These are phyloP conservation scores for Aleiodes leptofemur DNA, from an alignment of 2,888 invertebrate species.

Conservation along the genomic window DNA sequence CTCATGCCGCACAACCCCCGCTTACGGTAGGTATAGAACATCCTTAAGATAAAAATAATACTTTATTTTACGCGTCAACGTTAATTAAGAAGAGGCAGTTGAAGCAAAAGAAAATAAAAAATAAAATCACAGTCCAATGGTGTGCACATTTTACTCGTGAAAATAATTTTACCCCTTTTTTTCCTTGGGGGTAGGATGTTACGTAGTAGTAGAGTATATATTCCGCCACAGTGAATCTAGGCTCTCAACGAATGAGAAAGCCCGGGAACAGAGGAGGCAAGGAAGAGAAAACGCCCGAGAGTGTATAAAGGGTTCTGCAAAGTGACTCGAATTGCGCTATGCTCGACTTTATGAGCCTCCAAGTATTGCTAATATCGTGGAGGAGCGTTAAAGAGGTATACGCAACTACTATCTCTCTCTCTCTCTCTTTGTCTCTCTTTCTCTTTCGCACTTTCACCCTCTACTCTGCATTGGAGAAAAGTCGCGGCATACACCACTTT, in stretches of 20 bases:
- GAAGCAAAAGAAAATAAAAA: neutral
- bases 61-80: neutral
- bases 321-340: constrained; percentile 74
- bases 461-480: constrained; percentile 44
- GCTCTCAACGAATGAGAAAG: constrained; percentile 39
- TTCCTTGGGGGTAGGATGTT: constrained; percentile 48
- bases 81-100: constrained; percentile 16
- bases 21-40: no score
- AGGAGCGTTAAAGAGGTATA: constrained; percentile 59
- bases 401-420: constrained; percentile 25
- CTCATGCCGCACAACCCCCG: no score
- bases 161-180: constrained; percentile 58
- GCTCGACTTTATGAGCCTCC: constrained; percentile 71
- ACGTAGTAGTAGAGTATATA: constrained; percentile 45
- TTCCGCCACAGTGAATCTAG: constrained; percentile 36
- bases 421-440: constrained; percentile 18
- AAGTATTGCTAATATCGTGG: constrained; percentile 73
- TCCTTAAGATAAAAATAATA: neutral
- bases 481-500: constrained; percentile 32
- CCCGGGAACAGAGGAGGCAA: neutral
- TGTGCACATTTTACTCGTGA: constrained; percentile 22
- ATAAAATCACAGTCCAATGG: constrained; percentile 35
- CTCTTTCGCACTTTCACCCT: constrained; percentile 12
- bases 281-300: constrained; percentile 53
- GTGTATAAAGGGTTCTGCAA: constrained; percentile 73